Conservation (phyloP, 2,113 vertebrate species). For the Podocnemis expansa region DNA sequence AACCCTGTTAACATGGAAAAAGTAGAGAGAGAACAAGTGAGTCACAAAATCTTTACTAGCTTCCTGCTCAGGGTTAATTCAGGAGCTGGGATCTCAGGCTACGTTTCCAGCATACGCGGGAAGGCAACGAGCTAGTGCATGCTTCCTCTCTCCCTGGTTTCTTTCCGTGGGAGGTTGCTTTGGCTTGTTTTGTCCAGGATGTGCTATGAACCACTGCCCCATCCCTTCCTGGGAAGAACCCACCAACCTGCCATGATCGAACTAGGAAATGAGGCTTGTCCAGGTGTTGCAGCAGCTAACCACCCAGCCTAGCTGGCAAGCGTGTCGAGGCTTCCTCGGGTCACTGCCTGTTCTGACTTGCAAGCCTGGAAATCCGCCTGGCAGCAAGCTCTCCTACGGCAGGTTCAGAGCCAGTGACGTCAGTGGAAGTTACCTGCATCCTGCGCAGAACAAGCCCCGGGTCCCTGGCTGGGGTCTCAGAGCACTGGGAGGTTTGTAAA, state of each 20-base stretch:
- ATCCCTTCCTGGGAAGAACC: background rate
- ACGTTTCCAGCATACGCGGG: background rate
- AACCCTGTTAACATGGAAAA: background rate
- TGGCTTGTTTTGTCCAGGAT: background rate
- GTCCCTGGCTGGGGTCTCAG: too few relatives aligned
- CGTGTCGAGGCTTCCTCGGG: constrained; percentile 9
- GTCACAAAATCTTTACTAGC: background rate
- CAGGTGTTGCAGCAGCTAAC: constrained; percentile 34
- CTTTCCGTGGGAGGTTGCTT: background rate
- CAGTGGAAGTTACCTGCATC: background rate
- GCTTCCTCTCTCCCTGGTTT: background rate
- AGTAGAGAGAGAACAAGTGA: rapidly evolving
- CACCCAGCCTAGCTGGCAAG: constrained; percentile 1
- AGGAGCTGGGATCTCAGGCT: background rate
- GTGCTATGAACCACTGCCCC: background rate
- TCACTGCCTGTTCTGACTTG: background rate
- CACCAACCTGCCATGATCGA: constrained; percentile 12
- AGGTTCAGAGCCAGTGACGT: background rate
- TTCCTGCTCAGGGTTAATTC: background rate
- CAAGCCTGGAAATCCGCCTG: constrained; percentile 50
- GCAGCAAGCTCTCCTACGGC: background rate
- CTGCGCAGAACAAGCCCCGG: background rate
- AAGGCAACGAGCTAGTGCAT: background rate
- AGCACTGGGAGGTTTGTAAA: too few relatives aligned
- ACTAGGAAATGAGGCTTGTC: constrained; percentile 41